phyloP scores from a whole-genome alignment of 1,140 invertebrate species.

The Drosophila parvula region DNA sequence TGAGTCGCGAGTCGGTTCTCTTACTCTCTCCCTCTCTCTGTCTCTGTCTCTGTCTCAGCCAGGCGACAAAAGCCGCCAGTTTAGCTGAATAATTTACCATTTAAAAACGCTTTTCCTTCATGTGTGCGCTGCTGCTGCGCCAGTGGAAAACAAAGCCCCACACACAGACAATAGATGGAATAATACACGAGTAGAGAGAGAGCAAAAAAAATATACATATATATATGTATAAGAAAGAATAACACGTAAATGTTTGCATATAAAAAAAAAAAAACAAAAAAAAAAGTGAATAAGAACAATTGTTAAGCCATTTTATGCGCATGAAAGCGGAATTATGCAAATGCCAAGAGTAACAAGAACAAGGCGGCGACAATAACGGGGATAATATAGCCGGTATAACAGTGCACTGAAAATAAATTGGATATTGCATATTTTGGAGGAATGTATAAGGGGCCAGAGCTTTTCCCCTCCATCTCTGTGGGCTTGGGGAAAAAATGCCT shows the following conservation, averaged over 20 bases:
- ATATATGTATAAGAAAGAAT: conserved; percentile 22
- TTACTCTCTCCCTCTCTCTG: conserved; percentile 8
- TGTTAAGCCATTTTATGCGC: conserved; percentile 65
- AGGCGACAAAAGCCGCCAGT: conserved; percentile 57
- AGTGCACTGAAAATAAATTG: not conserved
- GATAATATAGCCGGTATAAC: conserved; percentile 12
- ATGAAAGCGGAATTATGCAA: conserved; percentile 69
- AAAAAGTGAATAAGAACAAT: conserved; percentile 50
- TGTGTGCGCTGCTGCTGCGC: conserved; percentile 11
- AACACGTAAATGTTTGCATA: conserved; percentile 46
- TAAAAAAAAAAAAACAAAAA: conserved; percentile 40
- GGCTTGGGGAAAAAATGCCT: not conserved
- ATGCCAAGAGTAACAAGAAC: conserved; percentile 36
- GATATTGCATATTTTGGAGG: not conserved
- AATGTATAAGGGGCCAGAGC: not conserved
- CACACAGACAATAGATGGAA: conserved; percentile 45
- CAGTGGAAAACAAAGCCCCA: conserved; percentile 52
- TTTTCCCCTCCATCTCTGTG: not conserved
- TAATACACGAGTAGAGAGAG: conserved; percentile 35
- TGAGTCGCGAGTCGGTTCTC: conserved; percentile 26
- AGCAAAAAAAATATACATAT: conserved; percentile 10
- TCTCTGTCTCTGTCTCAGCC: not conserved
- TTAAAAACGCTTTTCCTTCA: conserved; percentile 50
- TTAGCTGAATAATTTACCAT: conserved; percentile 71
- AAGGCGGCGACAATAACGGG: conserved; percentile 5